Evolutionary conservation across 2,888 invertebrate genomes (phyloP).

Genomic region (Ichneumoninae sp.): DNA sequence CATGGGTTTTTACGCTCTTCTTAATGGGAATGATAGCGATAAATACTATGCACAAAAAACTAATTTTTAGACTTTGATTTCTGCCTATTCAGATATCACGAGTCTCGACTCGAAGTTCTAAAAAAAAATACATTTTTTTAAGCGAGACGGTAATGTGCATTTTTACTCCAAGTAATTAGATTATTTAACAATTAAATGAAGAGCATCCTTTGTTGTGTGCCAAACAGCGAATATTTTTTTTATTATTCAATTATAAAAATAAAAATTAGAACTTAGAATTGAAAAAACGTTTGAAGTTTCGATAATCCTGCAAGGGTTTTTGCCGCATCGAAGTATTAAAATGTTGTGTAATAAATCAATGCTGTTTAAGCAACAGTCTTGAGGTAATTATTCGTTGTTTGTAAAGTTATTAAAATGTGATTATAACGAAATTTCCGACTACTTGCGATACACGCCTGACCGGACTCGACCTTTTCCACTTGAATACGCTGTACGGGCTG

Average conservation of each 20-base stretch:
- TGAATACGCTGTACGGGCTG: not conserved
- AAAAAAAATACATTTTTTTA: too few species aligned
- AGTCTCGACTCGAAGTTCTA: too few species aligned
- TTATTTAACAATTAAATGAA: not conserved
- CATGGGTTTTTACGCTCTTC: too few species aligned
- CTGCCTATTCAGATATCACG: too few species aligned
- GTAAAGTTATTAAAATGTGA: constrained; percentile 34
- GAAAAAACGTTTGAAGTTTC: not conserved
- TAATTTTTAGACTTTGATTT: too few species aligned
- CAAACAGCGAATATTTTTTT: too few species aligned
- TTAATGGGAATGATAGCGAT: too few species aligned
- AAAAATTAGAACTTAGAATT: not conserved
- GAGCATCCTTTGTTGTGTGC: not conserved
- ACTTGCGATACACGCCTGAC: not conserved
- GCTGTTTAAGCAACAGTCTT: not conserved
- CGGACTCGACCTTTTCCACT: constrained; percentile 17
- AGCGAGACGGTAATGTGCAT: too few species aligned
- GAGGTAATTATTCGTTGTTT: constrained; percentile 12
- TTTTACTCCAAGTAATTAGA: too few species aligned
- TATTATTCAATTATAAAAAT: not conserved
- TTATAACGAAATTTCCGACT: constrained; percentile 12
- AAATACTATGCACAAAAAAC: too few species aligned
- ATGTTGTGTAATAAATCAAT: too few species aligned
- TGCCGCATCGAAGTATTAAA: too few species aligned
- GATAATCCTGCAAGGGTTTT: not conserved